Percentiles rank a stretch among this genome's conserved stretches.
These are phyloP conservation scores for Lordiphosa collinella DNA, from an alignment of 1,140 invertebrate genomes.

Conservation along the genomic window DNA sequence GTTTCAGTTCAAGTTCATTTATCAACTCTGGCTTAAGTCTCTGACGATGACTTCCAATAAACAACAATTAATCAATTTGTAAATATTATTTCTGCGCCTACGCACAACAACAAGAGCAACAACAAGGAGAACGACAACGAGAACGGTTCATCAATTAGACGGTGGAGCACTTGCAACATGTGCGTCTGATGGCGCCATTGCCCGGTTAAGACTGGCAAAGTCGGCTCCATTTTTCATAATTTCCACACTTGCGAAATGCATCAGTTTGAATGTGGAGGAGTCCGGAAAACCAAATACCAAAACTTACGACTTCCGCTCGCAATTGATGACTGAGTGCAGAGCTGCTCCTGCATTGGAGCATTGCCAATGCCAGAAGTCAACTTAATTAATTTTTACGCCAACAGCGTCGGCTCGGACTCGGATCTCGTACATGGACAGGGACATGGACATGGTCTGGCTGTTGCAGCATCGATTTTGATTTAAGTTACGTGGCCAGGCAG, in stretches of 20 bases:
- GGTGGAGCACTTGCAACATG: slow-evolving; percentile 47
- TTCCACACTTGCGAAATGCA: slow-evolving; percentile 42
- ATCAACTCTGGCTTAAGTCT: slow-evolving; percentile 36
- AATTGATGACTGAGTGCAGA: slow-evolving; percentile 31
- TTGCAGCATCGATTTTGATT: slow-evolving; percentile 41
- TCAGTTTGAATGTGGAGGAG: neutral
- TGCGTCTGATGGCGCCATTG: slow-evolving; percentile 57
- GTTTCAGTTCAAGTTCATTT: slow-evolving; percentile 31
- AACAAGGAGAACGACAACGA: neutral
- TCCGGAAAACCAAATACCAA: slow-evolving; percentile 61
- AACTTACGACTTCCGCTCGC: slow-evolving; percentile 71
- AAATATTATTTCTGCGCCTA: slow-evolving; percentile 55
- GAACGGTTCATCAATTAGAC: slow-evolving; percentile 58
- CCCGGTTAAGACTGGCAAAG: too few relatives aligned
- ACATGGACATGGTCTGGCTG: neutral
- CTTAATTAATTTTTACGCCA: slow-evolving; percentile 73
- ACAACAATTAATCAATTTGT: slow-evolving; percentile 64
- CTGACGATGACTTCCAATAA: slow-evolving; percentile 52
- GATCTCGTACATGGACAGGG: too few relatives aligned
- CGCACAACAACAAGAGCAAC: slow-evolving; percentile 24
- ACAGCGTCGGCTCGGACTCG: slow-evolving; percentile 23
- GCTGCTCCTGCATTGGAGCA: slow-evolving; percentile 5
- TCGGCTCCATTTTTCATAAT: slow-evolving; percentile 75
- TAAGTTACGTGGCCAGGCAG: slow-evolving; percentile 47
- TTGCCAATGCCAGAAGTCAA: slow-evolving; percentile 75